A percentile compares a stretch with the other conserved stretches of the same genome.
Evolutionary conservation across 2,113 vertebrate species (phyloP).

Genomic region (Xiphias gladius): DNA sequence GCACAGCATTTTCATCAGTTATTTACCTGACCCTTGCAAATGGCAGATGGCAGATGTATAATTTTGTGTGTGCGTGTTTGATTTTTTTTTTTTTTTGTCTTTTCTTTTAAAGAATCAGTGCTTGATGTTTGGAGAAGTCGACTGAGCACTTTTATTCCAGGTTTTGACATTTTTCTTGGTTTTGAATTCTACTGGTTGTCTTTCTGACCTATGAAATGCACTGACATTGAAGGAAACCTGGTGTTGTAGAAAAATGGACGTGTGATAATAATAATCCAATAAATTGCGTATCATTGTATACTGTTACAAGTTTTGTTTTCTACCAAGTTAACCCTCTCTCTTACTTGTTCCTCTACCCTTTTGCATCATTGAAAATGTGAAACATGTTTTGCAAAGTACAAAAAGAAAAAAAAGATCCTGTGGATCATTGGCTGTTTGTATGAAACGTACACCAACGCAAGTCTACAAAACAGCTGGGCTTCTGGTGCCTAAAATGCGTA

Average conservation of each 20-base stretch:
- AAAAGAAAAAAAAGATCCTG: no score
- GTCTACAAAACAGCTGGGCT: no score
- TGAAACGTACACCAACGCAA: no score
- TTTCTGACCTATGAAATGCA: conserved; percentile 90
- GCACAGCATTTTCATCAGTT: conserved; percentile 68
- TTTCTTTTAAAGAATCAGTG: conserved; percentile 23
- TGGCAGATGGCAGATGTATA: conserved; percentile 22
- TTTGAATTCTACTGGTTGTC: conserved; percentile 81
- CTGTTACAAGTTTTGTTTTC: not conserved
- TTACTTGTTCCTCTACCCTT: no score
- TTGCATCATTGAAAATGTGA: no score
- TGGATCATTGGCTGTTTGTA: no score
- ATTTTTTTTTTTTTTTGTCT: conserved; percentile 9
- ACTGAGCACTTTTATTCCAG: conserved; percentile 12
- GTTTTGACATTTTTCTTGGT: conserved; percentile 51
- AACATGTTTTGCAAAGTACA: no score
- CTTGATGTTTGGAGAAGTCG: not conserved
- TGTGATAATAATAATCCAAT: conserved; percentile 84
- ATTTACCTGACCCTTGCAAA: conserved; percentile 42
- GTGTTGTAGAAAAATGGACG: conserved; percentile 78
- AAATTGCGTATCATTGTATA: conserved; percentile 69
- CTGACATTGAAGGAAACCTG: conserved; percentile 87
- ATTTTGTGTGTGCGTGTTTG: conserved; percentile 34
- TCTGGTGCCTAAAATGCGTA: no score
- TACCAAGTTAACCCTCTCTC: no score